Evolutionary conservation across 2,113 vertebrate species (phyloP).

Genomic region (Nansenia antarctica): DNA sequence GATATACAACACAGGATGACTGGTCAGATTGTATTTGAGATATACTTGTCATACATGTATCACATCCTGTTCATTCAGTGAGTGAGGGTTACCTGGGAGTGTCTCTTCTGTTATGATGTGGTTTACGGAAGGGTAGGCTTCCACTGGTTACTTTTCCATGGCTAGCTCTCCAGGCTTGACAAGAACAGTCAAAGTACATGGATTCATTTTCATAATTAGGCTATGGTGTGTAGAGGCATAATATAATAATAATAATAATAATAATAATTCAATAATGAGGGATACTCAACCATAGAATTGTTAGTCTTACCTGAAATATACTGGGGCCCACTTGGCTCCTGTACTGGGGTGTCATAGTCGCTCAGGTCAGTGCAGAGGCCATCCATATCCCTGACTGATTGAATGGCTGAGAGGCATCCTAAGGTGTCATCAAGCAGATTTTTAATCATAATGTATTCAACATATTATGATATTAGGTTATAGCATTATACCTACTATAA

Average conservation of each 20-base stretch:
- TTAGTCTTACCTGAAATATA: constrained; percentile 34
- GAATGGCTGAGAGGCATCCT: constrained; percentile 43
- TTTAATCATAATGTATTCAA: background rate
- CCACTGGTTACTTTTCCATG: constrained; percentile 7
- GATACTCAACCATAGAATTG: background rate
- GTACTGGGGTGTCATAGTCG: constrained; percentile 38
- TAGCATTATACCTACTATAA: too few relatives aligned
- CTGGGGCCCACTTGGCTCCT: constrained; percentile 27
- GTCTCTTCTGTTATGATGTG: constrained; percentile 26
- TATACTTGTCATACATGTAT: background rate
- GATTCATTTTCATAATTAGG: background rate
- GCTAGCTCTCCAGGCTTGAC: constrained; percentile 29
- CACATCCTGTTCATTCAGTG: background rate
- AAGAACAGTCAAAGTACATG: background rate
- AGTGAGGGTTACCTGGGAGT: constrained; percentile 47
- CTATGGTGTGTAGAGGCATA: background rate
- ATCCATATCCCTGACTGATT: constrained; percentile 31
- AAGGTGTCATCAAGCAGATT: background rate
- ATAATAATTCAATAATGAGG: background rate
- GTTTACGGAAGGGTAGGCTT: constrained; percentile 12
- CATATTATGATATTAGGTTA: background rate
- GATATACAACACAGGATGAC: background rate
- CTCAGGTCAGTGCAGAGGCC: constrained; percentile 29
- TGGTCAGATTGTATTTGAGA: background rate
- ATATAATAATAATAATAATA: too few relatives aligned